Evolutionary conservation across 2,888 invertebrate genomes (phyloP).

Genomic region (Idaea aversata): DNA sequence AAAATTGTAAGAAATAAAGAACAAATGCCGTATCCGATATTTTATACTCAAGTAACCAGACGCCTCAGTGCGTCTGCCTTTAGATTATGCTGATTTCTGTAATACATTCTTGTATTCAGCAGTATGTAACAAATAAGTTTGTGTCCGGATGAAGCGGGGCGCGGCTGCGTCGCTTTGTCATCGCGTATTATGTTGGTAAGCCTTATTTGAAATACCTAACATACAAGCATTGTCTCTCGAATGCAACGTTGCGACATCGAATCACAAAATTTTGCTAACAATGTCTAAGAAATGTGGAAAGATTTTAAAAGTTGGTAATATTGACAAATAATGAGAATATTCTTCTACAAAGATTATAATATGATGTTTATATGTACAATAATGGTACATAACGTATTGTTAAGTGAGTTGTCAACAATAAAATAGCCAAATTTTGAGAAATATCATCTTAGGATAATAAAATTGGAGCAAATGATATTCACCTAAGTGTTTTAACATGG

Average conservation of each 20-base stretch:
- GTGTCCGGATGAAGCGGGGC: conserved; percentile 25
- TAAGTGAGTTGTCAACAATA: too few relatives aligned
- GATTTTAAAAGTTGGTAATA: background rate
- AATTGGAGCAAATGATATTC: too few relatives aligned
- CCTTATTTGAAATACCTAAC: conserved; percentile 19
- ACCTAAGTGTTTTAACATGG: too few relatives aligned
- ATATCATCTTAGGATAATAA: too few relatives aligned
- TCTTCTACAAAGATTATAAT: background rate
- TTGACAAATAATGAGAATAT: background rate
- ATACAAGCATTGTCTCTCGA: conserved; percentile 18
- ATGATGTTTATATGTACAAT: too few relatives aligned
- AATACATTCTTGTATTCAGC: conserved; percentile 26
- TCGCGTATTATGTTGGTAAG: conserved; percentile 27
- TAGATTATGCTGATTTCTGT: conserved; percentile 28
- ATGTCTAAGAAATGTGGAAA: background rate
- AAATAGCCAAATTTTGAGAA: too few relatives aligned
- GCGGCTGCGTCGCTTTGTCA: conserved; percentile 25
- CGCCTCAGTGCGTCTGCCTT: conserved; percentile 9
- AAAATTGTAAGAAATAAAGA: background rate
- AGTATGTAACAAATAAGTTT: conserved; percentile 31
- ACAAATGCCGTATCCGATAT: background rate
- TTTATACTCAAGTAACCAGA: background rate
- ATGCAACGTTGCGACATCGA: conserved; percentile 17
- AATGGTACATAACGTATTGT: too few relatives aligned
- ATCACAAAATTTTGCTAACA: conserved; percentile 9